Evolutionary conservation across 1,140 invertebrate genomes (phyloP), one percentile per base, ranked within the genome.

Genomic region (Epicauta chinensis): DNA sequence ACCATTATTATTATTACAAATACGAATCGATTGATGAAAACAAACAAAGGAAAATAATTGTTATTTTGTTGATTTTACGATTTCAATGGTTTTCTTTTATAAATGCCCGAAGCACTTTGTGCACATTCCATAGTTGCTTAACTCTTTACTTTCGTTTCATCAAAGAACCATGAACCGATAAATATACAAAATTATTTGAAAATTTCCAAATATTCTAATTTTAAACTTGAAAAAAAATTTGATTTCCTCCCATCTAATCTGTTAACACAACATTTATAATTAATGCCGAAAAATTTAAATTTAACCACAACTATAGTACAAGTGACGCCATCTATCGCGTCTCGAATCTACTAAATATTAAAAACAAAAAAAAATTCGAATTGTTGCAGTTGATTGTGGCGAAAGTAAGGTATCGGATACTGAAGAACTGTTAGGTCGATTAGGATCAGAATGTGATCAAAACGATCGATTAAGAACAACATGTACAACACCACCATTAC

Each of bases 401-500:
- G 68, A 70, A 58, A 66, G 65, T 16, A 61, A 70, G 57, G 61
- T 66, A 11, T 71, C 69, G 14, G 71, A 73, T 55, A 73, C 71
- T 17, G 71, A 73, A 56, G 70, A 73, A 55, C 59, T 73, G 37
- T 49, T 71, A 49, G 60, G 65, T 16, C 40, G 45, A 37, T 52
- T 43, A 31, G 29, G 47, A n/a, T 48, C 48, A 16, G 56, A 56
- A 47, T 49, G 44, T 49, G 53, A 53, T 29, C 36, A 42, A 29
- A 42, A 47, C 30, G 52, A 59, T 15, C 53, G 48, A 16, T 37
- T 56, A 53, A 58, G 53, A 36, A 54, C 38, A 7, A 35, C 50
- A 10, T 53, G 35, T 39, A 46, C 54, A 35, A 55, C 56, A 30
- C 41, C 57, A 14, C 48, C 55, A 32, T 31, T 34, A 41, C 50